Percentiles rank a stretch among this genome's conserved stretches.
phyloP scores from a whole-genome alignment of 2,113 vertebrate species.

The Microcebus murinus region DNA sequence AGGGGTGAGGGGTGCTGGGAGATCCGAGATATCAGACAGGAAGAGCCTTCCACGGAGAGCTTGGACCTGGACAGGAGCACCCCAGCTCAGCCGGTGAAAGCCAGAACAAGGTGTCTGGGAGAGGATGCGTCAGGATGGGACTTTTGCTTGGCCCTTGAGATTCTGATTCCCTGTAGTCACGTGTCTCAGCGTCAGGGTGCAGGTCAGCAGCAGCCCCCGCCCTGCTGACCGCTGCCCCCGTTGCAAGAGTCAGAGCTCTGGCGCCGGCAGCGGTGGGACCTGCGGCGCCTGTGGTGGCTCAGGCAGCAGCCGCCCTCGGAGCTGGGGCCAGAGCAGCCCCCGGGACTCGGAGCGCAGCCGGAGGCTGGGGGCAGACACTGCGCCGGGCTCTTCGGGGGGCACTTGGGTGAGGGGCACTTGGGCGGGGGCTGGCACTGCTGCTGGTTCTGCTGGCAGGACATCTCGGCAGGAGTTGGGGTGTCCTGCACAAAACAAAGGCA shows the following conservation, averaged over 20 bases:
- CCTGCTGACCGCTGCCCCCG: background rate
- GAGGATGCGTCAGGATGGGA: accelerated
- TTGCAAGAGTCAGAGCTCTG: background rate
- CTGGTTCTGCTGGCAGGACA: conserved; percentile 62
- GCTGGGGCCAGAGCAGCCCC: background rate
- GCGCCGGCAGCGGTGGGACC: background rate
- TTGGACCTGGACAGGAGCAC: no score
- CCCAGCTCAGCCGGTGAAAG: background rate
- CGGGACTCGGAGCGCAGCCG: background rate
- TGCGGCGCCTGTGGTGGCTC: background rate
- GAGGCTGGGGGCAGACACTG: background rate
- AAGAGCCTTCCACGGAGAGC: no score
- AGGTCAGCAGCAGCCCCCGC: background rate
- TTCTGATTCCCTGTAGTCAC: background rate
- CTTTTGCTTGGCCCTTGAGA: background rate
- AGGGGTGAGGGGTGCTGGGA: no score
- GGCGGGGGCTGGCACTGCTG: conserved; percentile 18
- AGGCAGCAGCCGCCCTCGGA: background rate
- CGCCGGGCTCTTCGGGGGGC: background rate
- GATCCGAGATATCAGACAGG: no score
- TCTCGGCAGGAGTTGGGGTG: background rate
- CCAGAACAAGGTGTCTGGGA: accelerated
- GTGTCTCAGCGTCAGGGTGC: background rate
- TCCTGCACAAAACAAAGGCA: background rate
- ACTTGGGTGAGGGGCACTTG: conserved; percentile 44